phyloP scores from a whole-genome alignment of 2,888 invertebrate species.

The Rhagonycha lutea region DNA sequence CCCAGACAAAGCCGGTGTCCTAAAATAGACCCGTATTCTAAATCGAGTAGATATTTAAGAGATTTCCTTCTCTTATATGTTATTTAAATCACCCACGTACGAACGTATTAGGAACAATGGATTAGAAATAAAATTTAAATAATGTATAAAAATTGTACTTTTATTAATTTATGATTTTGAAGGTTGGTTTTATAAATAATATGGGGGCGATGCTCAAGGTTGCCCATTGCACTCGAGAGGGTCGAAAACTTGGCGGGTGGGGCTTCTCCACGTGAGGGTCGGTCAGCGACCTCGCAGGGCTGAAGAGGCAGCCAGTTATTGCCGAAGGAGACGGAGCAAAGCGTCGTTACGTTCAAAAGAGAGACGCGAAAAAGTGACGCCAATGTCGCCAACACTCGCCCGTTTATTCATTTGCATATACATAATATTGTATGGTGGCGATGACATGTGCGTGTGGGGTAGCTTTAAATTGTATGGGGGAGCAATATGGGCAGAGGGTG shows the following conservation, averaged over 20 bases:
- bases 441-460: constrained; percentile 18
- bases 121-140: background rate
- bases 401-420: constrained; percentile 20
- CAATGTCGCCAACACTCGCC: constrained; percentile 9
- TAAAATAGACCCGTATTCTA: background rate
- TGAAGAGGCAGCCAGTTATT: constrained; percentile 8
- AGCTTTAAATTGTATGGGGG: background rate
- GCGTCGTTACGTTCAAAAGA: constrained; percentile 6
- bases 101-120: background rate
- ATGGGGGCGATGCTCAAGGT: constrained; percentile 29
- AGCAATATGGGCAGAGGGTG: background rate
- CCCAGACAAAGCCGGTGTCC: constrained; percentile 8
- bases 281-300: constrained; percentile 32
- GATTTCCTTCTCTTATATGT: background rate
- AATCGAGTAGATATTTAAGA: background rate
- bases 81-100: background rate
- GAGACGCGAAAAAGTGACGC: constrained; percentile 17
- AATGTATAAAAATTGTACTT: background rate
- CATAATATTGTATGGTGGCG: constrained; percentile 14
- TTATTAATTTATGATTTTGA: background rate
- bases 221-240: constrained; percentile 28
- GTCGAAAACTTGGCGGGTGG: constrained; percentile 28
- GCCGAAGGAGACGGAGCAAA: constrained; percentile 9
- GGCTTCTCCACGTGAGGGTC: constrained; percentile 32
- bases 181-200: background rate